phyloP scores from a whole-genome alignment of 2,797 vertebrate genomes.

The Anguilla obscura region DNA sequence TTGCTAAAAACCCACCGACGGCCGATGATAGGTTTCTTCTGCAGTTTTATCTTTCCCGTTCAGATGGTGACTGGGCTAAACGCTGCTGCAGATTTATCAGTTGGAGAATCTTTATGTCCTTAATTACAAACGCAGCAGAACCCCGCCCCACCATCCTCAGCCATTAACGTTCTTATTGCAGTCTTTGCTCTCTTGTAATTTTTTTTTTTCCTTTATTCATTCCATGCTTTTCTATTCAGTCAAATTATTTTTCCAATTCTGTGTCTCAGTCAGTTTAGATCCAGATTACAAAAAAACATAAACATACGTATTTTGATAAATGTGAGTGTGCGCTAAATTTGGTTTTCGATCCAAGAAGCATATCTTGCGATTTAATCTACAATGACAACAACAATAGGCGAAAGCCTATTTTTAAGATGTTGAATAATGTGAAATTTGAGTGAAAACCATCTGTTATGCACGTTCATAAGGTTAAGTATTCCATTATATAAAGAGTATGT shows the following conservation, averaged over 20 bases:
- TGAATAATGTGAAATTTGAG: neutral
- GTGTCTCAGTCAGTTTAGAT: neutral
- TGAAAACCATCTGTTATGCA: neutral
- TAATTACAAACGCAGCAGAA: constrained; percentile 1
- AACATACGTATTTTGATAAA: neutral
- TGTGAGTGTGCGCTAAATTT: neutral
- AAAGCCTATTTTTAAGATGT: neutral
- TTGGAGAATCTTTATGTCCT: constrained; percentile 5
- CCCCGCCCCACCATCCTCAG: neutral
- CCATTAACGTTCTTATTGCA: neutral
- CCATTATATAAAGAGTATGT: neutral
- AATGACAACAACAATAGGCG: neutral
- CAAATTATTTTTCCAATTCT: neutral
- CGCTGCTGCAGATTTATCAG: constrained; percentile 15
- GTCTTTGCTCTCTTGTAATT: neutral
- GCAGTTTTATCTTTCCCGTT: constrained; percentile 14
- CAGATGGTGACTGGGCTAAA: neutral
- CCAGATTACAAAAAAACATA: neutral
- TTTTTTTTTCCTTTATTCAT: neutral
- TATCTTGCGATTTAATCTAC: neutral
- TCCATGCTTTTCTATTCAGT: neutral
- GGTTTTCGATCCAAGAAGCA: neutral
- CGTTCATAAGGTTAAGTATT: neutral
- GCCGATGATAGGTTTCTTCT: constrained; percentile 1
- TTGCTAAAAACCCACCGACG: neutral